A percentile compares a stretch with the other conserved stretches of the same genome.
Evolutionary conservation across 2,113 vertebrate species (phyloP).

Genomic region (Diglossa brunneiventris): DNA sequence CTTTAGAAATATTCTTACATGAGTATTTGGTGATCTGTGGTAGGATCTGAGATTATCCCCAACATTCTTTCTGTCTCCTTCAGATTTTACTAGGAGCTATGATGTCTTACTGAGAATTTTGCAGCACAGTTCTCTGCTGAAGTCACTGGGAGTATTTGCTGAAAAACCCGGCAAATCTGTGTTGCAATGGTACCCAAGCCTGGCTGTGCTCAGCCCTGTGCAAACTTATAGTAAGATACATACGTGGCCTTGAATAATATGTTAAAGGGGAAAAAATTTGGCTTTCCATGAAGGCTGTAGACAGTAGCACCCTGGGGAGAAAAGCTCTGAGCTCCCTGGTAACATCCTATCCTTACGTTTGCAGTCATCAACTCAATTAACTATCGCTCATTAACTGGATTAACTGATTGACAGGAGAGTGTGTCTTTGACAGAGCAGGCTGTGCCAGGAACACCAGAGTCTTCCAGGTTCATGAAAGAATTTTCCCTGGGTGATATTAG

Average conservation of each 20-base stretch:
- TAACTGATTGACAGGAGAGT: background rate
- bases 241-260: background rate
- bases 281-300: background rate
- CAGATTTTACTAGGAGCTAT: background rate
- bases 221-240: background rate
- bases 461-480: background rate
- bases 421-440: background rate
- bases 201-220: background rate
- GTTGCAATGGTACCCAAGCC: background rate
- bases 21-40: background rate
- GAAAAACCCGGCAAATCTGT: background rate
- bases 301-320: background rate
- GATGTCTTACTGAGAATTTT: background rate
- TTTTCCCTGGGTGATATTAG: background rate
- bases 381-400: background rate
- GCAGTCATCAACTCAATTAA: background rate
- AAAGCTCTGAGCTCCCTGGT: background rate
- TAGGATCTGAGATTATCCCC: background rate
- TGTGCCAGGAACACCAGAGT: background rate
- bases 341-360: background rate
- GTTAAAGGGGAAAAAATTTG: background rate
- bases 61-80: background rate
- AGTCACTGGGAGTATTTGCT: background rate
- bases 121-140: background rate
- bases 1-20: background rate